phyloP scores from a whole-genome alignment of 1,140 invertebrate species.

The Rhyacophila brunnea region DNA sequence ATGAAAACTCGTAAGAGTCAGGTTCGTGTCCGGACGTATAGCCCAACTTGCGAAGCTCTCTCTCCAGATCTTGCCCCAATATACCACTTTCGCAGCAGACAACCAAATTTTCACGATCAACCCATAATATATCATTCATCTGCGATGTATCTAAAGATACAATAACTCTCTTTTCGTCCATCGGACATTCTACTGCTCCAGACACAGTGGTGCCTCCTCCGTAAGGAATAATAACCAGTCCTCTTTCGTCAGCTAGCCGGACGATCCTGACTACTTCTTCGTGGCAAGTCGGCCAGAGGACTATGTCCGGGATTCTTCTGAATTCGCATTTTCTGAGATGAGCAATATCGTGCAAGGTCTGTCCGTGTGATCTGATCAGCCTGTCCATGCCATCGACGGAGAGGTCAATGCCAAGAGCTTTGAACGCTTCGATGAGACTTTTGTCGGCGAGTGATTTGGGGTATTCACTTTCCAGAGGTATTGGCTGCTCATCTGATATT shows the following conservation, averaged over 20 bases:
- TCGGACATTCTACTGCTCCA: conserved; percentile 84
- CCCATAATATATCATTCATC: conserved; percentile 94
- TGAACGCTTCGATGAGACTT: conserved; percentile 63
- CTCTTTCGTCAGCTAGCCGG: conserved; percentile 68
- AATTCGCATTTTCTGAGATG: conserved; percentile 70
- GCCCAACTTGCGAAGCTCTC: conserved; percentile 67
- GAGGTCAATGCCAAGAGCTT: conserved; percentile 62
- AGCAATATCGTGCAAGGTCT: conserved; percentile 90
- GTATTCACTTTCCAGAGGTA: conserved; percentile 52
- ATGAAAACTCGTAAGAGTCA: conserved; percentile 96
- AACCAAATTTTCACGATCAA: conserved; percentile 86
- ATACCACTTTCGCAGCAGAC: conserved; percentile 87
- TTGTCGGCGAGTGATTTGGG: conserved; percentile 57
- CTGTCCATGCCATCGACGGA: conserved; percentile 82
- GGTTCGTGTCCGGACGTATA: conserved; percentile 92
- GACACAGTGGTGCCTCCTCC: conserved; percentile 97
- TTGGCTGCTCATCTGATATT: conserved; percentile 46
- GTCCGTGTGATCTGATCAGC: conserved; percentile 89
- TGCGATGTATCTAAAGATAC: conserved; percentile 91
- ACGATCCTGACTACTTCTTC: conserved; percentile 82
- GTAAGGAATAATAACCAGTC: conserved; percentile 90
- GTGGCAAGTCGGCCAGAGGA: conserved; percentile 88
- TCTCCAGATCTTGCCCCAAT: conserved; percentile 90
- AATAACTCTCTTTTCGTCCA: conserved; percentile 78
- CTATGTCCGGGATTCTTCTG: conserved; percentile 86